Percentiles rank a stretch among this genome's conserved stretches.
Evolutionary conservation across 1,140 invertebrate species (phyloP).

Genomic region (Drosophila equinoxialis): DNA sequence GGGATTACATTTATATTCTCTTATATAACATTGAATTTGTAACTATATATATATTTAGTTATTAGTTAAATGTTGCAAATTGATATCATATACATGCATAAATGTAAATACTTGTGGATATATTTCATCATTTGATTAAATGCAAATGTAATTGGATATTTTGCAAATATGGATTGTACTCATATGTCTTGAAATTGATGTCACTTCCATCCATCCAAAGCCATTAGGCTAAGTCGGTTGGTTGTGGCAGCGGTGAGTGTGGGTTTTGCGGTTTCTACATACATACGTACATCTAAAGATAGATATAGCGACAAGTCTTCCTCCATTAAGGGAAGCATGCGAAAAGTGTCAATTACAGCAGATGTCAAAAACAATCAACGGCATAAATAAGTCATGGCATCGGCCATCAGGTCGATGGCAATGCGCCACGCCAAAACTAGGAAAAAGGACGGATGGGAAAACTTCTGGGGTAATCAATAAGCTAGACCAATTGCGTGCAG

Average conservation of each 20-base stretch:
- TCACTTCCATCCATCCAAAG: slow-evolving; percentile 22
- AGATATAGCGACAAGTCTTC: slow-evolving; percentile 27
- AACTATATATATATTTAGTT: neutral
- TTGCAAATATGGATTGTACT: slow-evolving; percentile 47
- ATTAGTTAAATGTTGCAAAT: slow-evolving; percentile 43
- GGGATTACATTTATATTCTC: neutral
- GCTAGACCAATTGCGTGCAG: slow-evolving; percentile 61
- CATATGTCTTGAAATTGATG: slow-evolving; percentile 38
- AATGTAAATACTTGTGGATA: neutral
- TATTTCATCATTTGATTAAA: slow-evolving; percentile 21
- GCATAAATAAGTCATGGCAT: slow-evolving; percentile 67
- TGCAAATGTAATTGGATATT: slow-evolving; percentile 60
- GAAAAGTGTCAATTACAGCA: slow-evolving; percentile 74
- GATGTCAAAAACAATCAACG: slow-evolving; percentile 74
- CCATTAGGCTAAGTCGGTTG: slow-evolving; percentile 44
- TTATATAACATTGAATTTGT: slow-evolving; percentile 4
- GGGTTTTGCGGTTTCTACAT: slow-evolving; percentile 40
- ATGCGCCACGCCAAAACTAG: neutral
- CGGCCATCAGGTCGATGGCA: slow-evolving; percentile 18
- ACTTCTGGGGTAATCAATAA: slow-evolving; percentile 46
- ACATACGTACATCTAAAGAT: neutral
- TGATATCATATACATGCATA: slow-evolving; percentile 22
- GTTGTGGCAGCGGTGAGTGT: slow-evolving; percentile 29
- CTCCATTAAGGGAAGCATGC: slow-evolving; percentile 56
- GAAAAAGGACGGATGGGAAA: neutral